These are phyloP conservation scores for Exocentrus adspersus DNA, from an alignment of 2,888 invertebrate genomes.

Conservation along the genomic window DNA sequence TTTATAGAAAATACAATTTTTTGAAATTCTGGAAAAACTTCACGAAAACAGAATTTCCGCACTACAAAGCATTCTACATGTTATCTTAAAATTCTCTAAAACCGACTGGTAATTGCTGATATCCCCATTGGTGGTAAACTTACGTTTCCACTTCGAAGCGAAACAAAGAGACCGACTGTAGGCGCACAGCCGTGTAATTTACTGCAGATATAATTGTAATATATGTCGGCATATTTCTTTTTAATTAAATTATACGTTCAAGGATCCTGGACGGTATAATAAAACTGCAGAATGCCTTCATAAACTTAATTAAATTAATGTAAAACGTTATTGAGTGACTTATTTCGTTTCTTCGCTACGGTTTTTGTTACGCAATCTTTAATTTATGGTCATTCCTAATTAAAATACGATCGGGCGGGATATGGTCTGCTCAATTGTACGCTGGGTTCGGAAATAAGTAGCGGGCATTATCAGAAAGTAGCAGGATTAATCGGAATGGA, in stretches of 20 bases:
- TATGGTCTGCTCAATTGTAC: background rate
- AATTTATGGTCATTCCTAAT: constrained; percentile 18
- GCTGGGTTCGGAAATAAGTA: too few species aligned
- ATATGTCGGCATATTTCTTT: constrained; percentile 50
- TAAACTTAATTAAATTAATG: constrained; percentile 49
- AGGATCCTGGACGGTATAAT: constrained; percentile 43
- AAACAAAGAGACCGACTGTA: constrained; percentile 44
- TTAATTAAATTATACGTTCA: constrained; percentile 49
- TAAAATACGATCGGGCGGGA: constrained; percentile 5
- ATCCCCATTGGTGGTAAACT: too few species aligned
- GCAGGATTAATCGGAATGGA: too few species aligned
- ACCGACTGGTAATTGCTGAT: too few species aligned
- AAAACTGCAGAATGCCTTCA: constrained; percentile 44
- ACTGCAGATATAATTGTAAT: constrained; percentile 48
- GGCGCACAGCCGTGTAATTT: constrained; percentile 43
- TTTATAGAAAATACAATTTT: too few species aligned
- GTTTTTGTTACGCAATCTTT: constrained; percentile 13
- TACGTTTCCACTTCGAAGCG: constrained; percentile 19
- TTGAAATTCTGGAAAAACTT: too few species aligned
- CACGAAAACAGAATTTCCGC: too few species aligned
- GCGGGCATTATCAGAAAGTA: too few species aligned
- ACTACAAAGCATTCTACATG: too few species aligned
- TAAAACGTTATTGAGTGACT: constrained; percentile 45
- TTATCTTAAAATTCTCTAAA: too few species aligned
- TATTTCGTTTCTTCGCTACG: constrained; percentile 12